Evolutionary conservation across 2,113 vertebrate genomes (phyloP).

Genomic region (Dromaius novaehollandiae): DNA sequence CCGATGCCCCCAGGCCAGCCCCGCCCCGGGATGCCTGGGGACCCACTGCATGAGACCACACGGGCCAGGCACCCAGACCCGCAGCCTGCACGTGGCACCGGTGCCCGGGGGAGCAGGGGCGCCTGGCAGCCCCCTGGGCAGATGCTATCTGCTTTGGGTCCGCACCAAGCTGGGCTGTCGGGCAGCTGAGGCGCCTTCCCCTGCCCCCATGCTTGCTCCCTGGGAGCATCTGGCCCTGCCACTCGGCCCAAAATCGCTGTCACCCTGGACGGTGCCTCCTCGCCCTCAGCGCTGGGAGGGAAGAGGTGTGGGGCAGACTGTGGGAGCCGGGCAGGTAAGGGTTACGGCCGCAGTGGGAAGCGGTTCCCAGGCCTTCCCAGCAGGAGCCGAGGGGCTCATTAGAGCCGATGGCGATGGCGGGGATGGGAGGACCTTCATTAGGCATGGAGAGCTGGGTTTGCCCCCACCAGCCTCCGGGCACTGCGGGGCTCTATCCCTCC

Average conservation of each 20-base stretch:
- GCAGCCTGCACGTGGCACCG: no score
- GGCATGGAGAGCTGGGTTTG: not conserved
- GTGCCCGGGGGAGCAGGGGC: not conserved
- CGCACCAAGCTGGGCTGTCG: no score
- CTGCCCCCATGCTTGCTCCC: not conserved
- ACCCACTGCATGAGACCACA: not conserved
- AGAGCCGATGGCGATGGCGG: not conserved
- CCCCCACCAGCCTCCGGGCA: not conserved
- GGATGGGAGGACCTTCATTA: not conserved
- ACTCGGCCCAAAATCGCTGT: not conserved
- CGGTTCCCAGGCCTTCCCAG: not conserved
- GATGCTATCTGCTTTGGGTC: not conserved
- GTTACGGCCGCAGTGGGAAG: not conserved
- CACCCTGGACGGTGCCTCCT: not conserved
- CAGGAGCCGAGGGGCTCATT: not conserved
- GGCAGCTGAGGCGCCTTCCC: not conserved
- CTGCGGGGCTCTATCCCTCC: not conserved
- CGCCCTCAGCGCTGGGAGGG: not conserved
- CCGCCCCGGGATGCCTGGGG: not conserved
- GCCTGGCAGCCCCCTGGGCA: not conserved
- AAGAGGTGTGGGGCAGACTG: not conserved
- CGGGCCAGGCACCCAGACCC: not conserved
- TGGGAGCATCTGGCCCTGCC: accelerated
- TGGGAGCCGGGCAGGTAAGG: accelerated
- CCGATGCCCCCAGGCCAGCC: not conserved